A percentile compares a stretch with the other conserved stretches of the same genome.
Conservation (phyloP, 1,140 invertebrate genomes). For the Cataglyphis hispanica region DNA sequence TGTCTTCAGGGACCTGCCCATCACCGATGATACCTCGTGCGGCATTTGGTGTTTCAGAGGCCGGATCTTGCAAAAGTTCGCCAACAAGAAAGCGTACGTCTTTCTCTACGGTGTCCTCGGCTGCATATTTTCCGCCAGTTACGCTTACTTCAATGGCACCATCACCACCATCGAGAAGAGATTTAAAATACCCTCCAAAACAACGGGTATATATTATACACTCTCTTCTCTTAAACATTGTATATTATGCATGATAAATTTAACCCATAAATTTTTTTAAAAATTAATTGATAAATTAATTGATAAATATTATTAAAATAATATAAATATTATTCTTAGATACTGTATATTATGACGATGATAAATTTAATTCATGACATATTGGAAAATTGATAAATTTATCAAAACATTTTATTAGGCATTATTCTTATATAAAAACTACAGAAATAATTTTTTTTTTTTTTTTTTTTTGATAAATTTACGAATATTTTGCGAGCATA, state of each 20-base stretch:
- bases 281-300: neutral
- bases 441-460: too few species aligned
- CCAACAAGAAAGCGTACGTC: conserved; percentile 92
- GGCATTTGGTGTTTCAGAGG: conserved; percentile 89
- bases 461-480: neutral
- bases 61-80: conserved; percentile 88
- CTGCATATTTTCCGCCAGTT: conserved; percentile 91
- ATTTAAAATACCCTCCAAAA: conserved; percentile 92
- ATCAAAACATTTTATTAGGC: too few species aligned
- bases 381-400: too few species aligned
- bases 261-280: neutral
- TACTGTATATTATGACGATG: too few species aligned
- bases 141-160: conserved; percentile 92
- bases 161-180: conserved; percentile 93
- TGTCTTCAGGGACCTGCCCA: conserved; percentile 85
- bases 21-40: conserved; percentile 89
- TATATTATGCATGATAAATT: neutral
- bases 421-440: too few species aligned
- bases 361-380: too few species aligned
- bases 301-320: neutral
- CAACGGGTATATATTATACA: conserved; percentile 87
- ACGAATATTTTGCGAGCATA: neutral
- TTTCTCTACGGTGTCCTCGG: conserved; percentile 91
- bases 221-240: too few species aligned
- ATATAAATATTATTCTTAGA: too few species aligned